phyloP scores from a whole-genome alignment of 2,113 vertebrate species.

The Galemys pyrenaicus region DNA sequence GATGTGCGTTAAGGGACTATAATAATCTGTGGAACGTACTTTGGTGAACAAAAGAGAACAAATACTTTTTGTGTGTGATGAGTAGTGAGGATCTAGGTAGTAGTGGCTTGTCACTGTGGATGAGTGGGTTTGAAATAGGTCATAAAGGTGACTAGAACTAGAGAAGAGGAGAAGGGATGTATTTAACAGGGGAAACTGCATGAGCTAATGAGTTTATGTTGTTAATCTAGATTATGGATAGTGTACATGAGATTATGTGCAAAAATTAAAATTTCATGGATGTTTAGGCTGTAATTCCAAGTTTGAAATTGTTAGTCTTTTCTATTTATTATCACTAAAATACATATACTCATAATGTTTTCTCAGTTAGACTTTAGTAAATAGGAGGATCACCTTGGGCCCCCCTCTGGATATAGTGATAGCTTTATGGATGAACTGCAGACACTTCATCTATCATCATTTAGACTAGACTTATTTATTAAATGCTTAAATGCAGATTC shows the following conservation, averaged over 20 bases:
- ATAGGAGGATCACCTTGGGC: background rate
- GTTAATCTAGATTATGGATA: conserved; percentile 1
- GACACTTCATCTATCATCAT: background rate
- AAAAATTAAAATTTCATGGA: conserved; percentile 21
- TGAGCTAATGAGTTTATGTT: conserved; percentile 3
- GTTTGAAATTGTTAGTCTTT: conserved; percentile 35
- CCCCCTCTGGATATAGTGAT: background rate
- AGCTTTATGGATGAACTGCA: background rate
- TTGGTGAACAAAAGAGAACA: background rate
- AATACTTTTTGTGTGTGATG: background rate
- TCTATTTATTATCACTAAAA: background rate
- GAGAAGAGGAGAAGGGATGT: background rate
- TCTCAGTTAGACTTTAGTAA: background rate
- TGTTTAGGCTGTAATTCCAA: background rate
- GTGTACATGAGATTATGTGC: background rate
- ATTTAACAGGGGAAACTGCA: conserved; percentile 10
- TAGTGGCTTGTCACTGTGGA: background rate
- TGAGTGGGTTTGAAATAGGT: conserved; percentile 11
- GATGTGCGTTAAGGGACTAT: background rate
- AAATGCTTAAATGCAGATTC: background rate
- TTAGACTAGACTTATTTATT: background rate
- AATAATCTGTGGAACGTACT: conserved; percentile 32
- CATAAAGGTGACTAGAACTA: background rate
- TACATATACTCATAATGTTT: background rate
- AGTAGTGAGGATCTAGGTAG: background rate